Base-by-base conservation (phyloP, 2,797 vertebrate genomes). In the Aplochiton taeniatus region DNA sequence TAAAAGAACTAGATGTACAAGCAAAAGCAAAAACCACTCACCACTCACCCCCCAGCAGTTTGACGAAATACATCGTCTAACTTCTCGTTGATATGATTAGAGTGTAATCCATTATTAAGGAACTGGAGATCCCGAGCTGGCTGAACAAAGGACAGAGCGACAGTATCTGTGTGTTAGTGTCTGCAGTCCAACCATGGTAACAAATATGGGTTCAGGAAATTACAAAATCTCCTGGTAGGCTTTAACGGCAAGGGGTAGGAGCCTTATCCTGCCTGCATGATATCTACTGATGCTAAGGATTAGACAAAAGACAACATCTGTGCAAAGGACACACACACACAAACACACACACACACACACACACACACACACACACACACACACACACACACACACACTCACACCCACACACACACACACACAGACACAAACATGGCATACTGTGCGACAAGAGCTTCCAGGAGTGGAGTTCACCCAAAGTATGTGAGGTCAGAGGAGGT, bases 191-290 rank as follows among this genome's bases (percentile, higher is more conserved):
- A 54, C 48, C 48, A 44, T 65, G 46, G 53, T 57, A 52, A 14
- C 42, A n/a, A 48, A 60, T 17, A 11, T 61, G 51, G 61, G 58
- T 43, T 48, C 69, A 66, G 66, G 70, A 75, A 69, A 61, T 64
- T 44, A 65, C 44, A 43, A 52, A 73, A 56, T 31, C 51, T 47
- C 49, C 57, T 61, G 12, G 58, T 56, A 50, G 63, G 44, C 57
- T 16, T 42, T 60, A 48, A 61, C 68, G 61, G 65, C 68, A 57
- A 51, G 48, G 48, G 52, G 16, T 31, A 31, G 6, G 2, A 47
- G 42, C 46, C 31, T 55, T 55, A 63, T 61, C 51, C 55, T 51
- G 47, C 41, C 61, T 18, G 52, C 31, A 50, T 54, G 56, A 50
- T 18, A 66, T 17, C 61, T 48, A 41, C 56, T 56, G 31, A 61